Evolutionary conservation across 2,888 invertebrate genomes (phyloP).

Genomic region (Himalopsyche japonica): DNA sequence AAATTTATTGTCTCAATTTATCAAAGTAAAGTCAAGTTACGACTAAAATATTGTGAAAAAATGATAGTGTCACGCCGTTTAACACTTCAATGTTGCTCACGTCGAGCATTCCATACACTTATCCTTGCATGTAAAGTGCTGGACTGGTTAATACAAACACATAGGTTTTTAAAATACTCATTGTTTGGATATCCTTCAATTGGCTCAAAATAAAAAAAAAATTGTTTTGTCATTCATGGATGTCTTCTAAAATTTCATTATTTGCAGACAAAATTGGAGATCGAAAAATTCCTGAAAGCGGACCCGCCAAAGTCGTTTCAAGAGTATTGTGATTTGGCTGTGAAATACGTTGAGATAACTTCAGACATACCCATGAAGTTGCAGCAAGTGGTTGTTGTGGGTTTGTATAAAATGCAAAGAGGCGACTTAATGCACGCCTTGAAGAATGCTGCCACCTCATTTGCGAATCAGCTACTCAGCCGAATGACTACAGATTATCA

Average conservation of each 20-base stretch:
- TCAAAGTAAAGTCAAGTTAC: no score
- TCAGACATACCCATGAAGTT: constrained; percentile 63
- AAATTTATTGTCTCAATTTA: no score
- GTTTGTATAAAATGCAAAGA: constrained; percentile 85
- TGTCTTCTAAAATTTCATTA: neutral
- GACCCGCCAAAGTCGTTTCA: constrained; percentile 66
- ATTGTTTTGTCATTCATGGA: no score
- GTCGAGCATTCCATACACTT: no score
- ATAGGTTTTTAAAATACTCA: no score
- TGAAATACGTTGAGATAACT: constrained; percentile 66
- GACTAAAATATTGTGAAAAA: no score
- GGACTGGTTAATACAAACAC: no score
- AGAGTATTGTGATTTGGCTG: constrained; percentile 63
- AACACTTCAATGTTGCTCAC: no score
- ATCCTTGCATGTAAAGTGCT: no score
- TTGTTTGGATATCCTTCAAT: no score
- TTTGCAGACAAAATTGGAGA: constrained; percentile 62
- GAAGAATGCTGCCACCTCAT: constrained; percentile 66
- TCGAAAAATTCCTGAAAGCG: constrained; percentile 69
- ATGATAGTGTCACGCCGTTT: no score
- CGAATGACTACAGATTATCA: constrained; percentile 83
- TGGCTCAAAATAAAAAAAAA: no score
- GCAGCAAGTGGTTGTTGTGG: constrained; percentile 72
- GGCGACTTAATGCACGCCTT: constrained; percentile 75
- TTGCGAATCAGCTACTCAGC: constrained; percentile 71